Conservation (phyloP, 2,888 invertebrate species). For the Euplagia quadripunctaria region DNA sequence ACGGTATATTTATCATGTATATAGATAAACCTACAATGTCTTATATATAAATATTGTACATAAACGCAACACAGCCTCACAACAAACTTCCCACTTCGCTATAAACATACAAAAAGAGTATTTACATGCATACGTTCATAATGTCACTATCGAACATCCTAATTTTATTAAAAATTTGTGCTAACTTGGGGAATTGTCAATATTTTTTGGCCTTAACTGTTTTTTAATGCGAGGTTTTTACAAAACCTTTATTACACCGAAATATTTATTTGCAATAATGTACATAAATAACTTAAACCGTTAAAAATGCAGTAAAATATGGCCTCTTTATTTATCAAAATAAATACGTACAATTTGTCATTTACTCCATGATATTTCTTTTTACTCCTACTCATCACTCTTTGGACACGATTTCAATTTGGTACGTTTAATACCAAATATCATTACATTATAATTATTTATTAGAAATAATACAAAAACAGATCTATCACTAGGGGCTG, state of each 20-base stretch:
- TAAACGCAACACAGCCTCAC: conserved; percentile 29
- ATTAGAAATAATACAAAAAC: conserved; percentile 50
- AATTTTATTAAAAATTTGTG: conserved; percentile 69
- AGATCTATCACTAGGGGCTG: conserved; percentile 62
- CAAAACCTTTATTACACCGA: conserved; percentile 58
- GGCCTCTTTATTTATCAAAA: conserved; percentile 75
- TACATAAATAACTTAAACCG: conserved; percentile 64
- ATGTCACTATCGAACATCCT: conserved; percentile 54
- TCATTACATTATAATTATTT: conserved; percentile 53
- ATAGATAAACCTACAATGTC: neutral
- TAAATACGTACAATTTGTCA: conserved; percentile 72
- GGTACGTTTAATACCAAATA: conserved; percentile 69
- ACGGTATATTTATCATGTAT: neutral
- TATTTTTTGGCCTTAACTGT: conserved; percentile 66
- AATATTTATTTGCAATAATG: conserved; percentile 48
- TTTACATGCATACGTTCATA: conserved; percentile 52
- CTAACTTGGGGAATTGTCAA: conserved; percentile 65
- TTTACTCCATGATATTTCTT: conserved; percentile 63
- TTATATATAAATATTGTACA: conserved; percentile 12
- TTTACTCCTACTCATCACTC: conserved; percentile 67
- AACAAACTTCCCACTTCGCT: conserved; percentile 30
- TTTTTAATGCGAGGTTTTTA: conserved; percentile 59
- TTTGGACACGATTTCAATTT: conserved; percentile 82
- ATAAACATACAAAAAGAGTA: conserved; percentile 49
- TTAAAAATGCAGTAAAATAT: conserved; percentile 72